Evolutionary conservation across 2,113 vertebrate species (phyloP).

Genomic region (Agapornis roseicollis): DNA sequence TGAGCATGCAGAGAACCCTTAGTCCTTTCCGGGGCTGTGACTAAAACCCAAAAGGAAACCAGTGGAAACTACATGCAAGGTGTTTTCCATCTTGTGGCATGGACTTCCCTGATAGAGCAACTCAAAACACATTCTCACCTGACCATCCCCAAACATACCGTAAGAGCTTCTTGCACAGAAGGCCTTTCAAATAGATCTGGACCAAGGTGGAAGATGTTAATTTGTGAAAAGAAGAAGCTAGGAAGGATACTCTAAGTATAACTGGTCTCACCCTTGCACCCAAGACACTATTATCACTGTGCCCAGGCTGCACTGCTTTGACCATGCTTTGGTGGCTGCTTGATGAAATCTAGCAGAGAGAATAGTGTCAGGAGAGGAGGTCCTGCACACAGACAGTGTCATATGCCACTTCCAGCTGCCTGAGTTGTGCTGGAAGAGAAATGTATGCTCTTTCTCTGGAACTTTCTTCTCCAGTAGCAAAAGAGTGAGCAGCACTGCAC

Average conservation of each 20-base stretch:
- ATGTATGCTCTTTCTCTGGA: fast-evolving
- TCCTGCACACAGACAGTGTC: not conserved
- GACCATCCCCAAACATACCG: not conserved
- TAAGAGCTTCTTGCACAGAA: not conserved
- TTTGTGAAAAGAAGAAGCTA: not conserved
- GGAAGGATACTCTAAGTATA: not conserved
- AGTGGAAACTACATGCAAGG: fast-evolving
- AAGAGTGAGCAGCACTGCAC: not conserved
- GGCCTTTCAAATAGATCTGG: not conserved
- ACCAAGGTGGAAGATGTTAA: not conserved
- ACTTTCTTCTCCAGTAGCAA: not conserved
- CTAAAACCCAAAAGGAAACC: not conserved
- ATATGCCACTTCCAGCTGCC: fast-evolving
- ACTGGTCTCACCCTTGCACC: fast-evolving
- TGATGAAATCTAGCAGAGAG: not conserved
- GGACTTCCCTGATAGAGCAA: not conserved
- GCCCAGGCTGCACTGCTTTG: not conserved
- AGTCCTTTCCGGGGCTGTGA: not conserved
- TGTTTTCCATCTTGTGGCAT: not conserved
- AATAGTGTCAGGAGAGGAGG: not conserved
- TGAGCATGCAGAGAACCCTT: not conserved
- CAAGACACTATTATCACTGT: not conserved
- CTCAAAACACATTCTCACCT: not conserved
- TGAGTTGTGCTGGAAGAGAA: not conserved
- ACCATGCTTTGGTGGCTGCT: not conserved